These are phyloP conservation scores for Podarcis siculus DNA, from an alignment of 2,797 vertebrate species.

Conservation along the genomic window DNA sequence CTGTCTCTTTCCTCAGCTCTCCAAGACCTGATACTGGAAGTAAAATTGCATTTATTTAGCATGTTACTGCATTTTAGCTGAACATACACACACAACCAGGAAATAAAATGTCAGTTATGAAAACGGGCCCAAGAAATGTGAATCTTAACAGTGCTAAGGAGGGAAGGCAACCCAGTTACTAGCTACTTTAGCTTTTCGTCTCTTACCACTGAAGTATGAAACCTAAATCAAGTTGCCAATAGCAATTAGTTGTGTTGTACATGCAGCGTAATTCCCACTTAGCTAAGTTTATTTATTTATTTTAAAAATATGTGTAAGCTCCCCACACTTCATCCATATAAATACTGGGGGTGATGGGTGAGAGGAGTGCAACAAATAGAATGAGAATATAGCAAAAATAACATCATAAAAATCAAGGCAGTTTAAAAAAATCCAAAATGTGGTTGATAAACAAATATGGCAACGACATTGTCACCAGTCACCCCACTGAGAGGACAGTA, in stretches of 20 bases:
- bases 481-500: no score
- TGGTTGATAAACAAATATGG: no score
- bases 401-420: no score
- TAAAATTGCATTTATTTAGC: neutral
- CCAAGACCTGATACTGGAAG: neutral
- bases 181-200: neutral
- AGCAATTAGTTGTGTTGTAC: conserved; percentile 21
- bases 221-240: neutral
- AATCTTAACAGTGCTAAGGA: conserved; percentile 13
- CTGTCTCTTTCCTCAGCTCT: conserved; percentile 9
- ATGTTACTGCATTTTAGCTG: neutral
- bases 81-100: conserved; percentile 2
- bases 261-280: neutral
- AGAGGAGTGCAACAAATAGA: no score
- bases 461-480: no score
- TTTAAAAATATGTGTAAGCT: no score
- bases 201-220: conserved; percentile 4
- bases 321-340: no score
- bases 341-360: no score
- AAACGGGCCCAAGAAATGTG: neutral
- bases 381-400: no score
- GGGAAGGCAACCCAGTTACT: neutral
- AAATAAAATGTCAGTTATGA: conserved; percentile 23
- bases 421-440: no score
- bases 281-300: neutral